These are phyloP conservation scores for Hipposideros larvatus DNA, from an alignment of 2,797 vertebrate species.

Conservation along the genomic window DNA sequence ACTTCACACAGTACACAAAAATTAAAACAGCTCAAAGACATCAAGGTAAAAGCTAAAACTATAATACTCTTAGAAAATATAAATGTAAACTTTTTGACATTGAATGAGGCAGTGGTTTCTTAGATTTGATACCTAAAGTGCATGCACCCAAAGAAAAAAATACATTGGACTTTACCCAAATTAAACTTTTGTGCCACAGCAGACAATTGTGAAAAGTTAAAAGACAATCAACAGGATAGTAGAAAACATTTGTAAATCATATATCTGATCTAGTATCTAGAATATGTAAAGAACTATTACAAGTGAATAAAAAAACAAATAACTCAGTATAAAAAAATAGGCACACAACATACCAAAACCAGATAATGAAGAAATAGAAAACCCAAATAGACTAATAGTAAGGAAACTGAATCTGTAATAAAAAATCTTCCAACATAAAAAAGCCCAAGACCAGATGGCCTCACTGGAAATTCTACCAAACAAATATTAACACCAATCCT, in stretches of 20 bases:
- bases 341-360: not conserved
- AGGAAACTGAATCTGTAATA: not conserved
- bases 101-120: not conserved
- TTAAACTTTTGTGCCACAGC: not conserved
- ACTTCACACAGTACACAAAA: not conserved
- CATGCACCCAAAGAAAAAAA: not conserved
- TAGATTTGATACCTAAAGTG: not conserved
- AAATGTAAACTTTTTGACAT: not conserved
- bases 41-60: not conserved
- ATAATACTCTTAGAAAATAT: not conserved
- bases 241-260: not conserved
- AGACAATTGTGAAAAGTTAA: not conserved
- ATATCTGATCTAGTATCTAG: not conserved
- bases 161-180: not conserved
- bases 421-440: not conserved
- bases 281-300: not conserved
- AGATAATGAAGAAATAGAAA: slow-evolving; percentile 7
- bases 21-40: not conserved
- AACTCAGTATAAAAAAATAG: not conserved
- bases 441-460: not conserved
- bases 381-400: not conserved
- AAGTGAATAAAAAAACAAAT: not conserved
- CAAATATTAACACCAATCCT: not conserved
- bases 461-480: not conserved
- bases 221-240: not conserved